A percentile compares a stretch with the other conserved stretches of the same genome.
These are phyloP conservation scores for Hylaeus volcanicus DNA, from an alignment of 1,140 invertebrate genomes.

Conservation along the genomic window DNA sequence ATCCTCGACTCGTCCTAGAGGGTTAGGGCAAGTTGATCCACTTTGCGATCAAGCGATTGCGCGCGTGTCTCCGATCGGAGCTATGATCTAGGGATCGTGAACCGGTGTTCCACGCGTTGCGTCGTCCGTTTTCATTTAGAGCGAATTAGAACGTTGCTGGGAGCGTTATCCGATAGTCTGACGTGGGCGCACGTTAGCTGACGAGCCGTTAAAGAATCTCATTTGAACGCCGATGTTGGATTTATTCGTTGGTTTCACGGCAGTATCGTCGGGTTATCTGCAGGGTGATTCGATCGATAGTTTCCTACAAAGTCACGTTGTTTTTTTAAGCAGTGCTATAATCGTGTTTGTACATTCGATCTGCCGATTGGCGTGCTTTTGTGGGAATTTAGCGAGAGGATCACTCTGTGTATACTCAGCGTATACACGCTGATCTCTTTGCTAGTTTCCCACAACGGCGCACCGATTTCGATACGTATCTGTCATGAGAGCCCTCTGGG, in stretches of 20 bases:
- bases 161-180: background rate
- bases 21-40: no score
- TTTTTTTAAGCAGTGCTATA: no score
- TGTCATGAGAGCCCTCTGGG: no score
- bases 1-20: background rate
- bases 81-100: conserved; percentile 13
- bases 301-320: no score
- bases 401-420: no score
- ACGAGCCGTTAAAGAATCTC: conserved; percentile 41
- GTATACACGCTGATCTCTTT: no score
- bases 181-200: background rate
- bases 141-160: background rate
- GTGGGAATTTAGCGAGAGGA: no score
- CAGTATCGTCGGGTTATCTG: conserved; percentile 16
- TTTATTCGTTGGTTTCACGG: conserved; percentile 10
- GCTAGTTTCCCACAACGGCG: no score
- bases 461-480: no score
- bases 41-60: background rate
- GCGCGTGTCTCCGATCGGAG: background rate
- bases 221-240: background rate
- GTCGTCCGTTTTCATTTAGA: background rate
- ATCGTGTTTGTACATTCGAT: no score
- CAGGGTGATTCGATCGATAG: no score
- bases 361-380: no score
- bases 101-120: background rate